These are phyloP conservation scores for Argopecten irradians DNA, from an alignment of 1,140 invertebrate species.

Conservation along the genomic window DNA sequence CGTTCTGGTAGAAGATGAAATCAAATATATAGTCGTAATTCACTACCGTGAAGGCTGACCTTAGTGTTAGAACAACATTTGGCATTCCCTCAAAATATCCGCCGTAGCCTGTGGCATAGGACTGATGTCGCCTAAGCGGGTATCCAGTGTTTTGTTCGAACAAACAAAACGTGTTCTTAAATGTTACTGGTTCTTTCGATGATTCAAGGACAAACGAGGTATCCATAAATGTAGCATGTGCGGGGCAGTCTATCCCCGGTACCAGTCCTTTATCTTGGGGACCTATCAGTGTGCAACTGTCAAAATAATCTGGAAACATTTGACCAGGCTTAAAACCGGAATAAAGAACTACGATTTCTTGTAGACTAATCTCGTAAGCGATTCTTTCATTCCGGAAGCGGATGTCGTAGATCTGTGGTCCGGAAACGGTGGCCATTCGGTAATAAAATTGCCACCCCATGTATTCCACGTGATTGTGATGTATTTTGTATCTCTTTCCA, in stretches of 20 bases:
- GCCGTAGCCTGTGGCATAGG: constrained; percentile 39
- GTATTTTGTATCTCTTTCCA: constrained; percentile 61
- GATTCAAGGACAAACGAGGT: background rate
- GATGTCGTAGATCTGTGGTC: constrained; percentile 64
- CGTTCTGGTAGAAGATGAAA: constrained; percentile 66
- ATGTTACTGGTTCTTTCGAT: background rate
- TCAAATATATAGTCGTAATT: constrained; percentile 71
- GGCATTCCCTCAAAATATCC: constrained; percentile 60
- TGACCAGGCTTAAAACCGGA: constrained; percentile 49
- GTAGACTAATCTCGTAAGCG: constrained; percentile 59
- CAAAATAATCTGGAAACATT: constrained; percentile 54
- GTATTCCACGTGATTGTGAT: constrained; percentile 58
- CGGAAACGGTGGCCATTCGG: constrained; percentile 60
- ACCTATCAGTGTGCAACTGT: constrained; percentile 53
- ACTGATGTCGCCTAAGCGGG: constrained; percentile 58
- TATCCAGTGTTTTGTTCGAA: constrained; percentile 61
- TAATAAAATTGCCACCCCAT: constrained; percentile 68
- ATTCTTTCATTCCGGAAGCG: constrained; percentile 57
- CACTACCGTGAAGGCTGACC: constrained; percentile 58
- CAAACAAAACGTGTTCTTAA: constrained; percentile 57
- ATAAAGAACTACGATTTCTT: constrained; percentile 61
- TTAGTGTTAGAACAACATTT: constrained; percentile 58
- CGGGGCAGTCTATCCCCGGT: constrained; percentile 60
- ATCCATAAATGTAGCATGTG: constrained; percentile 56
- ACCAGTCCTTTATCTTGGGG: constrained; percentile 38